Conservation (phyloP, 1,140 invertebrate genomes). For the Tetramorium parvispinum region DNA sequence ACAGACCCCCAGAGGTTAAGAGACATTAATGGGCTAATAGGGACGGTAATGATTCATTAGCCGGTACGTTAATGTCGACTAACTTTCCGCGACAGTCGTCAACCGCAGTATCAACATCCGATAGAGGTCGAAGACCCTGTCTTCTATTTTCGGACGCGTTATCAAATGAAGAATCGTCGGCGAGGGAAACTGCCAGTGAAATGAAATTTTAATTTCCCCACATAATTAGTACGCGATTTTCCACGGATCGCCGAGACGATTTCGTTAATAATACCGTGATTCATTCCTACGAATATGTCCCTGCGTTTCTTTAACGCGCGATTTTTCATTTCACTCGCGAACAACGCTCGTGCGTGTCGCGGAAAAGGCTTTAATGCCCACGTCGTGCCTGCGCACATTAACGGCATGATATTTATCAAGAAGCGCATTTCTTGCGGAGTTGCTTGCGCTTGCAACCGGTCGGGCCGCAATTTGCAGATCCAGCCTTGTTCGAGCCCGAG, state of each 20-base stretch:
- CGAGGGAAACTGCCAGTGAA: too few species aligned
- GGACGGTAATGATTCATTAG: constrained; percentile 77
- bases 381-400: constrained; percentile 19
- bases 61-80: constrained; percentile 48
- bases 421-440: constrained; percentile 4
- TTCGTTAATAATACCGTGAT: neutral
- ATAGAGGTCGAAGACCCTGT: constrained; percentile 40
- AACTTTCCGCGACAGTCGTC: constrained; percentile 46
- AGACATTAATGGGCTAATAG: constrained; percentile 77
- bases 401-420: constrained; percentile 32
- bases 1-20: constrained; percentile 79
- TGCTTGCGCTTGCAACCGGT: constrained; percentile 49
- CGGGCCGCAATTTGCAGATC: constrained; percentile 68
- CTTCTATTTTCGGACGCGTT: constrained; percentile 13
- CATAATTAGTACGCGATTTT: neutral
- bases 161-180: neutral
- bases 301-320: neutral
- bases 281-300: neutral
- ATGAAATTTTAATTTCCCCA: neutral
- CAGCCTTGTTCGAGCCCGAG: constrained; percentile 60
- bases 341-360: neutral
- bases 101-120: constrained; percentile 45
- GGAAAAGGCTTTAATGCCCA: constrained; percentile 21
- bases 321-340: neutral
- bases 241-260: neutral